Base-by-base conservation (phyloP, 2,888 invertebrate genomes). In the Cheilosia scutellata region DNA sequence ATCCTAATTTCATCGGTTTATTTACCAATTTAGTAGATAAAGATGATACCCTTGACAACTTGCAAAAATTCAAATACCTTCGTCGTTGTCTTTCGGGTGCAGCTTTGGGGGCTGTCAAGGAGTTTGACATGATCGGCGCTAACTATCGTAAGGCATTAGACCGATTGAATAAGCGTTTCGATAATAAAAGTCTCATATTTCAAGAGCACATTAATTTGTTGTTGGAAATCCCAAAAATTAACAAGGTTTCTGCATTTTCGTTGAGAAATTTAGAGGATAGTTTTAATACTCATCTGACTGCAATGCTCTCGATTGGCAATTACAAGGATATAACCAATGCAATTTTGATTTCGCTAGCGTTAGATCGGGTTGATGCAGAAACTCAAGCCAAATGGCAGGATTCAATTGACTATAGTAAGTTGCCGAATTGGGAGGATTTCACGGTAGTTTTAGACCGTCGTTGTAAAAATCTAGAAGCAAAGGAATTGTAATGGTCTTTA, bases 291-390 rank as follows among this genome's bases (percentile, higher is more conserved):
- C 5, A 51, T 27, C 51, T 27, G 11, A 51, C 9, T 11, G 51
- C 25, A 11, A 11, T 25, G 51, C 27, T 51, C 2, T 55, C 53
- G 4, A 55, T 55, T 4, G 53, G 53, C 29, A 55, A 29, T 55
- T 5, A 55, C n/a, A n/a, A 55, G 13, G 31, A 55, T 55, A 55
- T 31, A 31, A 31, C n/a, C 53, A 55, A 31, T n/a, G 53, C 53
- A 2, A 55, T 31, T 13, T 25, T 55, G 13, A 55, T 55, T 29
- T 31, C 53, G 4, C 31, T 55, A n/a, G 53, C 53, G 5, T 29
- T 31, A 25, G 53, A 31, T n/a, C 29, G 53, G 5, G 31, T 31
- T 0, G 29, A 55, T 31, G 13, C 2, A 6, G 53, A 55, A n/a
- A 55, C 53, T 2, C 9, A 53, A 1, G 11, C 29, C 4, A 51